phyloP scores from a whole-genome alignment of 2,888 invertebrate species.

The Vannuccia rotundouncinata region DNA sequence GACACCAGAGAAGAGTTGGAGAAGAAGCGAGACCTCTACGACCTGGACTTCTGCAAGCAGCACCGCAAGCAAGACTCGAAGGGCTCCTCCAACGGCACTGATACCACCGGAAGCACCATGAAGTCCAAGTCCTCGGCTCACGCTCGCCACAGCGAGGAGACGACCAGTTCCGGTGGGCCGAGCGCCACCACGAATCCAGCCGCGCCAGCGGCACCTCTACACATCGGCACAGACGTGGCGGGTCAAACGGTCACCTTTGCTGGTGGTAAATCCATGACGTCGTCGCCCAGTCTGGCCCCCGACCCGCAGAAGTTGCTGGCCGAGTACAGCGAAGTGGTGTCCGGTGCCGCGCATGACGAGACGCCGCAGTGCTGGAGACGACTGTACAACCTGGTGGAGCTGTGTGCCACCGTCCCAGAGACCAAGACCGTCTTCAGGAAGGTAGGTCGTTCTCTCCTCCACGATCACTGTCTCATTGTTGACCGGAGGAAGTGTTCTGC shows the following conservation, averaged over 20 bases:
- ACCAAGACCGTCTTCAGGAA: conserved; percentile 69
- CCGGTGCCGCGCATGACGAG: conserved; percentile 34
- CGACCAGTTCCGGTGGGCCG: background rate
- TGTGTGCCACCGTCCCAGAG: conserved; percentile 88
- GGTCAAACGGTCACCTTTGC: background rate
- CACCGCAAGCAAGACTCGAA: conserved; percentile 52
- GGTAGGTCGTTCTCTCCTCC: background rate
- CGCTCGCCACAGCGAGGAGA: background rate
- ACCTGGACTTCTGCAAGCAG: conserved; percentile 4
- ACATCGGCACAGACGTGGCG: background rate
- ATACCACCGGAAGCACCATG: conserved; percentile 22
- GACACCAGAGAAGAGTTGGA: conserved; percentile 67
- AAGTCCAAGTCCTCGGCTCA: conserved; percentile 4
- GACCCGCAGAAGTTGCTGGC: background rate
- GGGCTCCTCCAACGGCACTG: conserved; percentile 39
- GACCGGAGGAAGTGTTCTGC: no score
- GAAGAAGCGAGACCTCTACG: conserved; percentile 3
- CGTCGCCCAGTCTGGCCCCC: background rate
- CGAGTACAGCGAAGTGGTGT: background rate
- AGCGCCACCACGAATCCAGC: background rate
- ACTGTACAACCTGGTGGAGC: conserved; percentile 78
- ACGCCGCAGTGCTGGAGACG: conserved; percentile 87
- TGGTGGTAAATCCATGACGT: background rate
- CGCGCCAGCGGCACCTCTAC: background rate
- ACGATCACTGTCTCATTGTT: background rate